Evolutionary conservation across 2,113 vertebrate species (phyloP), one percentile per base, ranked within the genome.

Genomic region (Hyla sarda): DNA sequence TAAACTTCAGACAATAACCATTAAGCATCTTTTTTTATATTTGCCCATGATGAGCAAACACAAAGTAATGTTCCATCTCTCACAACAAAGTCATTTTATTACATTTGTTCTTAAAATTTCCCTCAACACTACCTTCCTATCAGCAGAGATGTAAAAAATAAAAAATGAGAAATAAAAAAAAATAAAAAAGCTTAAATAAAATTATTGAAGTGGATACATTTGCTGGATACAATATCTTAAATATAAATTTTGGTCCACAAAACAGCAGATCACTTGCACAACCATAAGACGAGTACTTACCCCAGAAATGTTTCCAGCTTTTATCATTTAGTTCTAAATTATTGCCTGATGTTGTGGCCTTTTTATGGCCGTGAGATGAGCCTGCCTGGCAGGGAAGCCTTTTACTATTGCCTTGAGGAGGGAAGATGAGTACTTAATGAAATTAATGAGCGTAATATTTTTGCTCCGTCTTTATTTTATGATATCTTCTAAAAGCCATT

Each of bases 351-450:
- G 6, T 28, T 47, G 72, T 0, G 12, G n/a, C n/a, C 73, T 1
- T 76, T 48, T 52, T 17, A 50, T 76, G 19, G 45, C 47, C 8
- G 10, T 45, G 30, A 62, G 54, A 16, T 45, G n/a, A 19, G 77
- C 25, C 11, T 37, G 77, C 52, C 76, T 79, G 48, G 76, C 19
- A n/a, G 28, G 16, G 45, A 75, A 28, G 71, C 21, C 41, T 47
- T 74, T 74, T 47, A 74, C 11, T 52, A 54, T 52, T 77, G 32
- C 74, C 48, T 62, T 45, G 23, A 45, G 21, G 32, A 62, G 10
- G 21, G 78, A 4, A 80, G 56, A 62, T 62, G 32, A 62, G 30
- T 23, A 62, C 30, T 62, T 62, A 62, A 80, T 80, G 34, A 80
- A 62, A 62, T 62, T 80, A 62, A 60, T 62, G 56, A 28, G 9